These are phyloP conservation scores for Lytechinus variegatus DNA, from an alignment of 35 echinoderm and acorn worm species.

Conservation along the genomic window DNA sequence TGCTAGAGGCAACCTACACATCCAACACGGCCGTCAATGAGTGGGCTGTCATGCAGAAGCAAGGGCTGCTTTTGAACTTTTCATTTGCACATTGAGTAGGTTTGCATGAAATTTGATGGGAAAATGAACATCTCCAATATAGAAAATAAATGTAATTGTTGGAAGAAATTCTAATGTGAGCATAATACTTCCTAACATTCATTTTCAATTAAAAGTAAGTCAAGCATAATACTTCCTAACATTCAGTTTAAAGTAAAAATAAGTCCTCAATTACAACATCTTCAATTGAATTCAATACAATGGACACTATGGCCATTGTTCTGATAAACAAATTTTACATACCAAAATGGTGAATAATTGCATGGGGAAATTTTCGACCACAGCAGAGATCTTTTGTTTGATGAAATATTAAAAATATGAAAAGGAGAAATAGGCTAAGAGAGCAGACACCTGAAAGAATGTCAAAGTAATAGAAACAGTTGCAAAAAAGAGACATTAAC, in stretches of 20 bases:
- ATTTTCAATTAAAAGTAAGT: neutral
- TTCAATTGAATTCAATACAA: neutral
- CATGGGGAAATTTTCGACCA: neutral
- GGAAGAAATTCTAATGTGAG: neutral
- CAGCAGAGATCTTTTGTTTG: neutral
- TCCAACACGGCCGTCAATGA: conserved; percentile 8
- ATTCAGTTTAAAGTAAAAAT: neutral
- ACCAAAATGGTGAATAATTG: neutral
- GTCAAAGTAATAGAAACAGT: neutral
- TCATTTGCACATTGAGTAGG: neutral
- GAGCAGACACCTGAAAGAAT: neutral
- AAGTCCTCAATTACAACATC: neutral
- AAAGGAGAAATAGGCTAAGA: neutral
- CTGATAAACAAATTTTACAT: neutral
- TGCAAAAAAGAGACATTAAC: too few species aligned
- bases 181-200: neutral
- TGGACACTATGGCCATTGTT: neutral
- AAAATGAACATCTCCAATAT: neutral
- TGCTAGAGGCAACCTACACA: conserved; percentile 9
- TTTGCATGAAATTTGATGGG: neutral
- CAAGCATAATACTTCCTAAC: neutral
- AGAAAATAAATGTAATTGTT: neutral
- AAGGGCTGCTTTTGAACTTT: neutral
- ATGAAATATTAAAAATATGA: neutral
- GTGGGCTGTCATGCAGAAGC: neutral